phyloP scores from a whole-genome alignment of 2,113 vertebrate species.

The Neolamprologus modestus region DNA sequence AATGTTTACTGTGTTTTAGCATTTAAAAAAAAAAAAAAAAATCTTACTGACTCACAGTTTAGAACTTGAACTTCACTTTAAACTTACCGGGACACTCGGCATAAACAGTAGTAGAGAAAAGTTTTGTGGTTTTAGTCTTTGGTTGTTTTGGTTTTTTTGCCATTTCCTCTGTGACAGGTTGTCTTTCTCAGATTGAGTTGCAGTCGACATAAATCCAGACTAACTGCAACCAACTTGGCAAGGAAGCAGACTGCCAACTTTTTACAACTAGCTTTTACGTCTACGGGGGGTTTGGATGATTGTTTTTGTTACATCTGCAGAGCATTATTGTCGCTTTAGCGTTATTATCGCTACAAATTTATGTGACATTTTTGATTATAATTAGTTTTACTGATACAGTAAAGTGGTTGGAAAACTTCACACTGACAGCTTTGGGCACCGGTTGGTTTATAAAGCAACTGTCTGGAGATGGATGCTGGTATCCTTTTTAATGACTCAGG shows the following conservation, averaged over 20 bases:
- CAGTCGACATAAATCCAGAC: neutral
- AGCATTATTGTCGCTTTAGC: neutral
- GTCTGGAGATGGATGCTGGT: neutral
- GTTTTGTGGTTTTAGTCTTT: neutral
- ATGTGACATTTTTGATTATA: neutral
- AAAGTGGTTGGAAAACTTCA: neutral
- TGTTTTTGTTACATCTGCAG: neutral
- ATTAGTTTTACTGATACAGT: neutral
- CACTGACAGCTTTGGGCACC: neutral
- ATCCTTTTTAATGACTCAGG: constrained; percentile 6
- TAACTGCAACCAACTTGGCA: neutral
- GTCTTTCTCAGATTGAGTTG: neutral
- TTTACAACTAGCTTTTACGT: neutral
- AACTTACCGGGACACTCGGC: neutral
- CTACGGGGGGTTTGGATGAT: neutral
- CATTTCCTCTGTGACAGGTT: neutral
- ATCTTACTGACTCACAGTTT: neutral
- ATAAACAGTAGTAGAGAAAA: neutral
- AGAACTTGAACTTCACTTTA: neutral
- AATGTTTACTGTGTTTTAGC: neutral
- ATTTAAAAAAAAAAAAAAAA: neutral
- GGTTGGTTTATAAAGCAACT: neutral
- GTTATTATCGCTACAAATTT: neutral
- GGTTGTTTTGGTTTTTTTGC: accelerated
- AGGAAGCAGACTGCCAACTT: neutral